These are phyloP conservation scores for Bungarus multicinctus DNA, from an alignment of 2,113 vertebrate species.

Conservation along the genomic window DNA sequence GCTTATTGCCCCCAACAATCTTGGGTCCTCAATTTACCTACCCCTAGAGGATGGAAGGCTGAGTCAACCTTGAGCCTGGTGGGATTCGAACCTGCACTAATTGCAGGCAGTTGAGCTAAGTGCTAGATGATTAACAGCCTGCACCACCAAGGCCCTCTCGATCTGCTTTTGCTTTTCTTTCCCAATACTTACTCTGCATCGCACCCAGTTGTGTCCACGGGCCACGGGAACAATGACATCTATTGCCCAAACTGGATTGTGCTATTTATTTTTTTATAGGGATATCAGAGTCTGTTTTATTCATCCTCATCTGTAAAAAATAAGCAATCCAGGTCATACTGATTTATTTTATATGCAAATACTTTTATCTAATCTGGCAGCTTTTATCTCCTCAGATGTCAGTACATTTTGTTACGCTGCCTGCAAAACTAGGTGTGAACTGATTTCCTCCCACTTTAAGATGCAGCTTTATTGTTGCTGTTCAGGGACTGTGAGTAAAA, in stretches of 20 bases:
- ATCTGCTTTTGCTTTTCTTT: neutral
- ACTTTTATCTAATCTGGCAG: neutral
- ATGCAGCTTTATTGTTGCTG: neutral
- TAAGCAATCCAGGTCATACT: neutral
- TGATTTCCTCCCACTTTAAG: neutral
- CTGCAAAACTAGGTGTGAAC: neutral
- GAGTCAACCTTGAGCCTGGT: too few relatives aligned
- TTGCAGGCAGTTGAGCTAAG: too few relatives aligned
- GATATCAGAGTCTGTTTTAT: neutral
- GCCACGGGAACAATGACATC: neutral
- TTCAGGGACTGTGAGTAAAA: neutral
- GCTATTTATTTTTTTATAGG: neutral
- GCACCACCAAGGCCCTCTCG: too few relatives aligned
- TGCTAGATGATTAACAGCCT: too few relatives aligned
- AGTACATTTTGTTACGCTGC: neutral
- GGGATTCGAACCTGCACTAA: too few relatives aligned
- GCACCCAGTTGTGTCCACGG: neutral
- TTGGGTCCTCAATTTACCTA: too few relatives aligned
- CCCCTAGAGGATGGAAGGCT: too few relatives aligned
- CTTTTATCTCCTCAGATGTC: neutral
- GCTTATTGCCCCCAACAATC: too few relatives aligned
- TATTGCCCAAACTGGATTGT: neutral
- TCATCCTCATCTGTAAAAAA: neutral
- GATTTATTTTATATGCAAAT: neutral
- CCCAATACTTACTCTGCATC: accelerated